Conservation (phyloP, 2,797 vertebrate species). For the Bufotes viridis region DNA sequence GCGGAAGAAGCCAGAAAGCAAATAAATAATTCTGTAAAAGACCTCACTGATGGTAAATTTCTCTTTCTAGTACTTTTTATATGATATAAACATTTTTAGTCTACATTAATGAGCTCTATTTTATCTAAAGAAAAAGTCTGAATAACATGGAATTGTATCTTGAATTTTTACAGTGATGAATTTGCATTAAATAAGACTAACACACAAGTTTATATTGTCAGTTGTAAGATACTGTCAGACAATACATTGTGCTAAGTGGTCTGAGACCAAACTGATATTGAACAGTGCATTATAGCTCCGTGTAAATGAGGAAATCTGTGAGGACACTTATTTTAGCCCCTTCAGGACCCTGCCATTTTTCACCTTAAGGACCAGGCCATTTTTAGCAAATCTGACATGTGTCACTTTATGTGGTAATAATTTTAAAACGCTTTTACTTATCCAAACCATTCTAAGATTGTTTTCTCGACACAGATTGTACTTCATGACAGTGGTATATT, state of each 20-base stretch:
- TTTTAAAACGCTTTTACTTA: too few species aligned
- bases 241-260: neutral
- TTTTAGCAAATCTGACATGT: too few species aligned
- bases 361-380: too few species aligned
- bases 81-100: neutral
- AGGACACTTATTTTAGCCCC: too few species aligned
- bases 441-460: too few species aligned
- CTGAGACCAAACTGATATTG: neutral
- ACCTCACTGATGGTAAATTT: conserved; percentile 75
- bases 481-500: too few species aligned
- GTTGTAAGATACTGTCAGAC: neutral
- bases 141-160: neutral
- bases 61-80: neutral
- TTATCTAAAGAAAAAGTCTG: neutral
- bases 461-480: too few species aligned
- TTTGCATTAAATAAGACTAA: neutral
- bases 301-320: too few species aligned
- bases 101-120: neutral
- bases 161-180: neutral
- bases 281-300: too few species aligned
- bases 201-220: neutral
- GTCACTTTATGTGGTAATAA: too few species aligned
- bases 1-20: conserved; percentile 75
- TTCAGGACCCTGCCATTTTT: too few species aligned
- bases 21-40: conserved; percentile 78